Percentiles rank a stretch among this genome's conserved stretches.
Conservation (phyloP, 1,140 invertebrate genomes). For the Meloidogyne floridensis region DNA sequence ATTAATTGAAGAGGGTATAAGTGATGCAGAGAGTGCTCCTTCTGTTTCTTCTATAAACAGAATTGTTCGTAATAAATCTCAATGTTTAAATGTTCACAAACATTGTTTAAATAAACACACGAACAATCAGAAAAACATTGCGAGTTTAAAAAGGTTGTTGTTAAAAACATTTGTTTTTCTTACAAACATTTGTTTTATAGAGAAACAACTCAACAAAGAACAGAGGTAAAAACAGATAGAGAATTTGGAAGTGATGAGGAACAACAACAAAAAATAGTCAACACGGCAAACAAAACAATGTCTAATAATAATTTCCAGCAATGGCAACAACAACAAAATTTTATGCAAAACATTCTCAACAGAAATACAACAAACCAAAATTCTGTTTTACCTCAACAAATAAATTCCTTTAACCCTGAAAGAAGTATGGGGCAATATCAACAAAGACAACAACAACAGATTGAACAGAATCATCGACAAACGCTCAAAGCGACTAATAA, state of each 20-base stretch:
- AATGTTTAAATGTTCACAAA: conserved; percentile 12
- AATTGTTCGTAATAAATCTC: conserved; percentile 57
- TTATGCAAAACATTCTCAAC: conserved; percentile 3
- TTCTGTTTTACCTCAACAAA: too few species aligned
- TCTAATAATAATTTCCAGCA: neutral
- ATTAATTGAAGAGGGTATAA: conserved; percentile 91
- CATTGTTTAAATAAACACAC: conserved; percentile 1
- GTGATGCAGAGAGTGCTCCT: conserved; percentile 96
- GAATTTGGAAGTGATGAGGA: conserved; percentile 2
- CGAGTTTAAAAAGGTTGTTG: too few species aligned
- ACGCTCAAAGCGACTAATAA: neutral
- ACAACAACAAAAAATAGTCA: neutral
- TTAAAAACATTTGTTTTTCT: too few species aligned
- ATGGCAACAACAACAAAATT: conserved; percentile 5
- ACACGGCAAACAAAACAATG: neutral
- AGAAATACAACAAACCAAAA: neutral
- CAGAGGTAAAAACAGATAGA: neutral
- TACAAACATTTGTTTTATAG: neutral
- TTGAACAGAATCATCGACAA: neutral
- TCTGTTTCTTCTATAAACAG: conserved; percentile 98
- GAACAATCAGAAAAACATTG: neutral
- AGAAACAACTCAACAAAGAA: neutral
- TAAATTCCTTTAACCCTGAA: neutral
- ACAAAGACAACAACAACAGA: neutral
- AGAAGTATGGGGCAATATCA: neutral